Evolutionary conservation across 2,888 invertebrate genomes (phyloP), one percentile per base, ranked within the genome.

Genomic region (Poecilobothrus nobilitatus): DNA sequence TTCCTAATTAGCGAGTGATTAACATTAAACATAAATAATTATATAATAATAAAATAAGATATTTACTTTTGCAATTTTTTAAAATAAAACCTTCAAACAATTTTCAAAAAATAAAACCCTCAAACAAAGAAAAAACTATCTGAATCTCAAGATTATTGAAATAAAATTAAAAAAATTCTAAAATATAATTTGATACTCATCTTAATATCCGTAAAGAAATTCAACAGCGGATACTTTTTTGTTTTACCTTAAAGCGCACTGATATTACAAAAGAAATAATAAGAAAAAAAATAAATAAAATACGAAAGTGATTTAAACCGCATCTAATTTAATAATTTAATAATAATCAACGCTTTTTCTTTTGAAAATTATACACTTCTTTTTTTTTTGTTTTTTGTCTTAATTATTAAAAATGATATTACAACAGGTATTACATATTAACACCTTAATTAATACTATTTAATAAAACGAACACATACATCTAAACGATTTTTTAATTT

Each of bases 271-370:
- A 37, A 37, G 37, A 8, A 37, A 37, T 7, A 34, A 7, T 34
- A 34, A 34, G 5, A 12, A 2, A 12, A 37, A 37, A 37, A 37
- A 37, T 7, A 10, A 18, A 53, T 2, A 18, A 53, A 53, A 18
- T 12, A 18, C 15, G 15, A 18, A n/a, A 15, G 15, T 53, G 53
- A 53, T 53, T 53, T 53, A 53, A 53, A 15, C 53, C 53, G 53
- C 15, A 53, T 53, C 53, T 53, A 53, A 53, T 53, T 53, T 53
- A 53, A 53, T 53, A 53, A 53, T 53, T 53, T 53, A 53, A 53
- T 53, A 53, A 53, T 53, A 53, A 53, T 53, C 53, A 53, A 53
- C 53, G 53, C 53, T 53, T 53, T 53, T n/a, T 53, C 18, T 53
- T 18, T 53, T 53, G 15, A 53, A 53, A 53, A 53, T 53, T 53